A percentile compares a stretch with the other conserved stretches of the same genome.
Evolutionary conservation across 2,797 vertebrate genomes (phyloP).

Genomic region (Diplodus sargus): DNA sequence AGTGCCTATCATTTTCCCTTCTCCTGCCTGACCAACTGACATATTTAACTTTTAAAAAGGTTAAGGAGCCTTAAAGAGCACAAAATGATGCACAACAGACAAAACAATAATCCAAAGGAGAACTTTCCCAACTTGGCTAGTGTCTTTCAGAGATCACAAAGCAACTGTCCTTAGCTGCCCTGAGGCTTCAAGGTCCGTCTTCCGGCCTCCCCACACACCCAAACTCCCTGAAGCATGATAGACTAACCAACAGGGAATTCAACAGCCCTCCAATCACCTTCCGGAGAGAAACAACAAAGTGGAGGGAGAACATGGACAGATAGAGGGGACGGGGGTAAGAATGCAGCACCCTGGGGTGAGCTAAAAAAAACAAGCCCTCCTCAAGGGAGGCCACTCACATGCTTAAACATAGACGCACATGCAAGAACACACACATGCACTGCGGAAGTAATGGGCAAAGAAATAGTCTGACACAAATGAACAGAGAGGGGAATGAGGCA

Average conservation of each 20-base stretch:
- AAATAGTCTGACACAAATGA: slow-evolving; percentile 25
- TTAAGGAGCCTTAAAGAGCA: background rate
- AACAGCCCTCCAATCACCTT: slow-evolving; percentile 36
- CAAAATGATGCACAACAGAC: background rate
- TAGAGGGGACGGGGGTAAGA: background rate
- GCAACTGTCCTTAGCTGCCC: slow-evolving; percentile 32
- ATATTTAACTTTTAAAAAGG: background rate
- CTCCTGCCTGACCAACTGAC: background rate
- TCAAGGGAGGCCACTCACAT: slow-evolving; percentile 15
- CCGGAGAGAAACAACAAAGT: slow-evolving; percentile 19
- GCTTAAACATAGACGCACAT: slow-evolving; percentile 6
- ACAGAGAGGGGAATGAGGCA: slow-evolving; percentile 15
- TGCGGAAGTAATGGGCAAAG: slow-evolving; percentile 20
- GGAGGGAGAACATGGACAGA: slow-evolving; percentile 6
- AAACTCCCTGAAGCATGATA: slow-evolving; percentile 13
- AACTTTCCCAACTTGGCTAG: background rate
- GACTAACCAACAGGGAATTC: slow-evolving; percentile 36
- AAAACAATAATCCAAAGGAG: slow-evolving; percentile 1
- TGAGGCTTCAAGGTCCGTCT: slow-evolving; percentile 39
- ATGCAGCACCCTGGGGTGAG: slow-evolving; percentile 14
- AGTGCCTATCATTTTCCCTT: background rate
- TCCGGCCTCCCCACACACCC: background rate
- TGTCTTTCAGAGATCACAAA: slow-evolving; percentile 33
- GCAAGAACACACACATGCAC: slow-evolving; percentile 5
- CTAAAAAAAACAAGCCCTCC: slow-evolving; percentile 14